Percentiles rank a stretch among this genome's conserved stretches.
phyloP scores from a whole-genome alignment of 2,113 vertebrate genomes.

The Philantomba maxwellii region DNA sequence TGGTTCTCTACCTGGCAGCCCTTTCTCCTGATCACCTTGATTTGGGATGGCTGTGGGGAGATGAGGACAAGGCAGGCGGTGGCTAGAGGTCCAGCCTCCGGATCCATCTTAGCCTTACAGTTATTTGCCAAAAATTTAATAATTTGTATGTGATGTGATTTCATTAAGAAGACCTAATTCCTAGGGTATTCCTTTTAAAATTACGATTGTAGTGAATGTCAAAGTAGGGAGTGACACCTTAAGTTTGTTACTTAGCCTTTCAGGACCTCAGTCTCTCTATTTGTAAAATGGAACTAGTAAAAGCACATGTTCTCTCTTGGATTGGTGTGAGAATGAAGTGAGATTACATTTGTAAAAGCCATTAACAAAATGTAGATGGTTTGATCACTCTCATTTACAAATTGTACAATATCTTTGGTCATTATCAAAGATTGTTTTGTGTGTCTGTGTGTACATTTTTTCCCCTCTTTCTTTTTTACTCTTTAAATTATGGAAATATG shows the following conservation, averaged over 20 bases:
- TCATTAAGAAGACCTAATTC: background rate
- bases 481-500: background rate
- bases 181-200: background rate
- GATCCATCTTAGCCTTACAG: background rate
- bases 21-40: background rate
- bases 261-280: background rate
- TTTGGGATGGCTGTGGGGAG: background rate
- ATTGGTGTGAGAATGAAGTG: background rate
- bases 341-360: background rate
- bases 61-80: background rate
- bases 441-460: background rate
- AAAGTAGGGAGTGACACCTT: background rate
- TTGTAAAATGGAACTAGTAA: background rate
- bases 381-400: background rate
- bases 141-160: background rate
- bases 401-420: background rate
- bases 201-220: background rate
- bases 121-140: background rate
- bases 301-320: background rate
- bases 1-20: background rate
- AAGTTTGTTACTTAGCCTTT: background rate
- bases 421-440: background rate
- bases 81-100: background rate
- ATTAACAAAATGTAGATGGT: background rate
- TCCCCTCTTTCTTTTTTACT: background rate